Evolutionary conservation across 2,888 invertebrate species (phyloP), one percentile per base, ranked within the genome.

Genomic region (Scrobipalpa atriplicella): DNA sequence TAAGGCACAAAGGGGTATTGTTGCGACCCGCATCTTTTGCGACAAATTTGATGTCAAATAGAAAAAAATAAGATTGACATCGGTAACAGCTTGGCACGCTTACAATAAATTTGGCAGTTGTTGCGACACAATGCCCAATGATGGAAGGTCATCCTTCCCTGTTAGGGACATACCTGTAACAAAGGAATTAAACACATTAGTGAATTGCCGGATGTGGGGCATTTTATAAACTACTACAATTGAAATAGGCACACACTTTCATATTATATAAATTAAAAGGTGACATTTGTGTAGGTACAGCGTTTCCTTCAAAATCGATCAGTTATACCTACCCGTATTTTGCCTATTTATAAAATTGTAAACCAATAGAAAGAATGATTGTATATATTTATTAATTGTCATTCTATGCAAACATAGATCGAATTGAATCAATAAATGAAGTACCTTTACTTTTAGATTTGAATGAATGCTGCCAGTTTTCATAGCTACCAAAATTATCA

Each of bases 81-180:
- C 77, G 71, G 76, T 71, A n/a, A 69, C 69, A 73, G 72, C 71
- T 76, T 73, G 72, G 75, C 78, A 78, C 74, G 77, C 79, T 82
- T 81, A 81, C 80, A 80, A 80, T 79, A 73, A 73, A 75, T 76
- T 78, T 74, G 74, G 77, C 38, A 29, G 38, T 16, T 36, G 11
- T 58, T 58, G 5, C 9, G 18, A 71, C 70, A 73, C 69, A 71
- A 72, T 72, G 68, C 69, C 70, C 70, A 75, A 75, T 66, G 76
- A 78, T 79, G 83, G 82, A 84, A 84, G 80, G 80, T 80, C 75
- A 78, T 76, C 76, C 78, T 79, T 79, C 80, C 80, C 79, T 80
- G 79, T 75, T 75, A 75, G 73, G 72, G 76, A 77, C 82, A 81
- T 89, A 89, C 89, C 89, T 90, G 85, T 69, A 87, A 89, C 82